These are phyloP conservation scores for Indicator indicator DNA, from an alignment of 2,113 vertebrate species.

Conservation along the genomic window DNA sequence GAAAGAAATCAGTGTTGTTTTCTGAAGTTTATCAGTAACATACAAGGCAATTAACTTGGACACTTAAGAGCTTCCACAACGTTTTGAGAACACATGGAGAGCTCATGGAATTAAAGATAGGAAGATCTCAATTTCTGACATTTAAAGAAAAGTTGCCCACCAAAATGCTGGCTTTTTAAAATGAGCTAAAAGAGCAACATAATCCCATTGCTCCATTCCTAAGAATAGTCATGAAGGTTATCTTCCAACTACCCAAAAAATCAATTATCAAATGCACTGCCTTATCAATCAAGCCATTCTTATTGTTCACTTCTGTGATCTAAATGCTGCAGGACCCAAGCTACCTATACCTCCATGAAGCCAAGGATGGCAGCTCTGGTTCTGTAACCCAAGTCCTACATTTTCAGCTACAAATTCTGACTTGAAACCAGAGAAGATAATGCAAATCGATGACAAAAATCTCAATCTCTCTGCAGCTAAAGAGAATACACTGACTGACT, in stretches of 20 bases:
- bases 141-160: neutral
- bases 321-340: too few relatives aligned
- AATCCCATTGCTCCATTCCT: too few relatives aligned
- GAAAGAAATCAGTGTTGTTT: neutral
- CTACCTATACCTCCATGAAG: neutral
- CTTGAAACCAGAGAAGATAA: neutral
- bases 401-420: neutral
- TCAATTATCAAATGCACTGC: too few relatives aligned
- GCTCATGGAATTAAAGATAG: neutral
- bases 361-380: neutral
- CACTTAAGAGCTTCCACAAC: neutral
- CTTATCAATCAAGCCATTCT: too few relatives aligned
- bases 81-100: neutral
- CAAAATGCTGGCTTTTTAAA: neutral
- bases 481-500: neutral
- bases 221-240: too few relatives aligned
- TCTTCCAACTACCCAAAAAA: too few relatives aligned
- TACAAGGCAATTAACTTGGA: neutral
- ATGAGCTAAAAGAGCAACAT: too few relatives aligned
- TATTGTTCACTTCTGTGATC: too few relatives aligned
- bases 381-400: neutral
- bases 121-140: neutral
- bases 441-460: neutral
- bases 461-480: neutral
- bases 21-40: neutral